Percentiles rank a stretch among this genome's conserved stretches.
Evolutionary conservation across 2,888 invertebrate genomes (phyloP).

Genomic region (Yponomeuta cagnagella): DNA sequence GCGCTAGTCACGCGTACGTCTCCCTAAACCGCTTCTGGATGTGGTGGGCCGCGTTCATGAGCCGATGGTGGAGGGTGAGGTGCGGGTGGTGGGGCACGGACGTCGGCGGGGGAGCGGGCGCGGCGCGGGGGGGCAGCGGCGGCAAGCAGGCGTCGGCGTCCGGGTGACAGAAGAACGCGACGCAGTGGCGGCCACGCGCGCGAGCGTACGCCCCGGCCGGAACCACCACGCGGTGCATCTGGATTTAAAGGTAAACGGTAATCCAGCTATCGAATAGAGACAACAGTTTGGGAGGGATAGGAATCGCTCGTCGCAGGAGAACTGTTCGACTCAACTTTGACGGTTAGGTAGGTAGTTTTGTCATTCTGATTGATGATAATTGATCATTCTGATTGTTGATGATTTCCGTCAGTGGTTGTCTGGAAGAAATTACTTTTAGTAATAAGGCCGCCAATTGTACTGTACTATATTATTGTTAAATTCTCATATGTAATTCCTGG

Average conservation of each 20-base stretch:
- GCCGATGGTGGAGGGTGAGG: conserved; percentile 69
- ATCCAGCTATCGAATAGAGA: background rate
- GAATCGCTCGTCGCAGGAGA: too few species aligned
- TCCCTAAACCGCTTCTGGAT: conserved; percentile 82
- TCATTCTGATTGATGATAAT: too few species aligned
- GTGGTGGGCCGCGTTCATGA: conserved; percentile 82
- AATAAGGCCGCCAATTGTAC: too few species aligned
- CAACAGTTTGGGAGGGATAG: too few species aligned
- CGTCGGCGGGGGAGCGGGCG: conserved; percentile 55
- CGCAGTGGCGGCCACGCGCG: conserved; percentile 81
- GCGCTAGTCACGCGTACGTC: conserved; percentile 78
- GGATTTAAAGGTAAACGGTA: conserved; percentile 16
- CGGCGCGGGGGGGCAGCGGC: conserved; percentile 60
- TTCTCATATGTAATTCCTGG: too few species aligned
- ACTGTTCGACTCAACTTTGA: too few species aligned
- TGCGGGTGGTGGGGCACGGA: conserved; percentile 59
- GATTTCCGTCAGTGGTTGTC: too few species aligned
- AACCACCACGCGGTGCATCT: conserved; percentile 84
- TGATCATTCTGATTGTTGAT: too few species aligned
- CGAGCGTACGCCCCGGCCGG: conserved; percentile 78
- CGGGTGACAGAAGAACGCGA: conserved; percentile 86
- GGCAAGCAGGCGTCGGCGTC: conserved; percentile 74
- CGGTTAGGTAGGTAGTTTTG: too few species aligned
- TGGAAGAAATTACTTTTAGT: too few species aligned
- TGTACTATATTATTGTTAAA: too few species aligned